Evolutionary conservation across 2,113 vertebrate genomes (phyloP), one percentile per base, ranked within the genome.

Genomic region (Excalfactoria chinensis): DNA sequence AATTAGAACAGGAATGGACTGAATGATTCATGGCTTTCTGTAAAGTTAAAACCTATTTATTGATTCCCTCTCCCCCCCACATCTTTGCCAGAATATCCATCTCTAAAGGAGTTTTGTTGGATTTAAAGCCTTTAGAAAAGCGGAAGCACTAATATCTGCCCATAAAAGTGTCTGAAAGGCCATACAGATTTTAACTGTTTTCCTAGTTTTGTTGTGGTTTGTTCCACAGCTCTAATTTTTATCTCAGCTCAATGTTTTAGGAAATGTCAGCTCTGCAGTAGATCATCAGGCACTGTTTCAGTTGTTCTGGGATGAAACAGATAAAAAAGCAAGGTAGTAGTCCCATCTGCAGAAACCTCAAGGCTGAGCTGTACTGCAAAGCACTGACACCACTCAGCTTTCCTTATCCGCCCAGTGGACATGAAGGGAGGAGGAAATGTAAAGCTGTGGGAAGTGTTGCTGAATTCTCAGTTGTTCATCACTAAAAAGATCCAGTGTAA

Each of bases 41-140:
- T 74, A 43, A 71, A 81, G 72, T 73, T 80, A 88, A 90, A 88
- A 34, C 37, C 26, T 60, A 26, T 71, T 51, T 77, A 11, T 68
- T 74, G 64, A 46, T 69, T 5, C 43, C 16, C 16, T 6, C 43
- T 11, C 11, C 22, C 9, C 28, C 40, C 43, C 18, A 10, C 13
- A 10, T 62, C 46, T 71, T 58, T 18, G 15, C 10, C 44, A 46
- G 43, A 63, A 51, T n/a, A 30, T 53, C 11, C 64, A 56, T 17
- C 13, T 73, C 32, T 77, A n/a, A 69, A 66, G 41, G 34, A 78
- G 51, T 20, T 46, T 37, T 60, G 7, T 51, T 91, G 53, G 25
- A 46, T 93, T 82, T 84, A 14, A 34, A 35, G 51, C 46, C 43
- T 75, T 75, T 56, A 25, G 37, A 66, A 83, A 55, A 55, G 34